These are phyloP conservation scores for Meiosimyza decipiens DNA, from an alignment of 2,888 invertebrate genomes.

Conservation along the genomic window DNA sequence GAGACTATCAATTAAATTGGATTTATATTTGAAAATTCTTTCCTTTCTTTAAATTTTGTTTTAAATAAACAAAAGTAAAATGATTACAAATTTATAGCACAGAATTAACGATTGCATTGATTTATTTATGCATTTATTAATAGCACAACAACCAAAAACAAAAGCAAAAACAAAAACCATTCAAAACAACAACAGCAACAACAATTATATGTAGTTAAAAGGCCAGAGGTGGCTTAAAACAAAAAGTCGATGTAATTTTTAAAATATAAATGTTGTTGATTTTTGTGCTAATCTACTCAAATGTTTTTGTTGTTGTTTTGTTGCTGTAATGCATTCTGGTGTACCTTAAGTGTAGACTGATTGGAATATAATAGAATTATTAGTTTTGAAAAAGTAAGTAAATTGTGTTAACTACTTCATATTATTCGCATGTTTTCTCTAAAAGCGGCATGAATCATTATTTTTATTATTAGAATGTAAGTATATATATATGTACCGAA, in stretches of 20 bases:
- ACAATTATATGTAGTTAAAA: background rate
- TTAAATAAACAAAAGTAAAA: conserved; percentile 1
- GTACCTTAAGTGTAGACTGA: no score
- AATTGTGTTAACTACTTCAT: no score
- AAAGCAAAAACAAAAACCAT: no score
- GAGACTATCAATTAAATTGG: no score
- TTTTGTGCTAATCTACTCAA: background rate
- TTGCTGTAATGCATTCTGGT: background rate
- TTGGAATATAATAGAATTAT: no score
- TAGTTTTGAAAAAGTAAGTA: no score
- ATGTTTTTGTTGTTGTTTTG: background rate
- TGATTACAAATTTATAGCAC: background rate
- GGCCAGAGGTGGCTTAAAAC: background rate
- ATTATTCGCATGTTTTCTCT: no score
- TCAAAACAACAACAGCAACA: background rate
- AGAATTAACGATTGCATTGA: conserved; percentile 8
- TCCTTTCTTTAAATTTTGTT: no score
- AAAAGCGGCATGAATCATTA: no score
- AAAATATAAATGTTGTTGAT: background rate
- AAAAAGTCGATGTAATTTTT: background rate
- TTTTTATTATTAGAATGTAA: no score
- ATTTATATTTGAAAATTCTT: no score
- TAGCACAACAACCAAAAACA: background rate
- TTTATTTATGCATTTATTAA: conserved; percentile 27
- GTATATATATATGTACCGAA: no score